A percentile compares a stretch with the other conserved stretches of the same genome.
Conservation (phyloP, 1,140 invertebrate species). For the Oncopodura yosiiana region DNA sequence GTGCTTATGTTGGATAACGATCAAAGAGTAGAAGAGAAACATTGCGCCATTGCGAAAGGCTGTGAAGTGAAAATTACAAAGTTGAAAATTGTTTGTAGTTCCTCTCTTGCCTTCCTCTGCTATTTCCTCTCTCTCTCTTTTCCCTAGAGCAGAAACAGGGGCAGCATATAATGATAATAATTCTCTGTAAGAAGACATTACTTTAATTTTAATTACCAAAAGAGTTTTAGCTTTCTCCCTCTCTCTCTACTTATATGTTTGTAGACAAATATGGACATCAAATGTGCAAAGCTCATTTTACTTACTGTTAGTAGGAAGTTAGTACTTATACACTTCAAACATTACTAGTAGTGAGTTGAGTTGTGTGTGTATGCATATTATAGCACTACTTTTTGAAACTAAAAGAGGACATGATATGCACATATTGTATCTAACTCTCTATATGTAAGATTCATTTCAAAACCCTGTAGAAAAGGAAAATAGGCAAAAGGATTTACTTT, state of each 20-base stretch:
- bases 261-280: background rate
- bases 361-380: no score
- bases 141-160: background rate
- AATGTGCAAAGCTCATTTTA: no score
- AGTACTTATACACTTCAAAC: no score
- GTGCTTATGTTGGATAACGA: no score
- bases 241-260: background rate
- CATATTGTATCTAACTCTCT: no score
- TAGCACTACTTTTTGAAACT: no score
- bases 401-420: no score
- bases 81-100: background rate
- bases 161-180: constrained; percentile 11
- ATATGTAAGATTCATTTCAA: no score
- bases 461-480: no score
- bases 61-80: background rate
- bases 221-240: background rate
- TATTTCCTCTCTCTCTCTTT: background rate
- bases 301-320: no score
- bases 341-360: no score
- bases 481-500: no score
- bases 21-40: background rate
- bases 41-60: background rate
- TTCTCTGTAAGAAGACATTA: constrained; percentile 12
- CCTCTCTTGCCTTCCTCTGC: background rate
- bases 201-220: constrained; percentile 17